Percentiles rank a stretch among this genome's conserved stretches.
These are phyloP conservation scores for Bradypodion ventrale DNA, from an alignment of 2,797 vertebrate species.

Conservation along the genomic window DNA sequence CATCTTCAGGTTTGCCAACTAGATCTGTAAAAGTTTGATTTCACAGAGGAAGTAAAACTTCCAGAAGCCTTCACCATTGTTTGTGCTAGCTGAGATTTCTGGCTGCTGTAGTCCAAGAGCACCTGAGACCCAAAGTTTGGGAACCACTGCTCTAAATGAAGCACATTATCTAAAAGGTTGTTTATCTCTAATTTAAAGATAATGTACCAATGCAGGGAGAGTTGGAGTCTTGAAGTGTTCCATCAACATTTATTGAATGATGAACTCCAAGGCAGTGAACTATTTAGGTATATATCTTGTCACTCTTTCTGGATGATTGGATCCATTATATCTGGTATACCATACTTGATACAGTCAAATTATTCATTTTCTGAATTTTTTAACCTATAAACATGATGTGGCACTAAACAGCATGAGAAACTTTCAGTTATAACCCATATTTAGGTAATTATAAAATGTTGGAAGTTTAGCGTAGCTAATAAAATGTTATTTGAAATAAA, in stretches of 20 bases:
- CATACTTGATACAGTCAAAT: neutral
- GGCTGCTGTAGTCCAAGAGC: too few relatives aligned
- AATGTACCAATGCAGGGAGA: neutral
- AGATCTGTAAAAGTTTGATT: neutral
- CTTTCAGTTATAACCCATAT: neutral
- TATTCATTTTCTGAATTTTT: neutral
- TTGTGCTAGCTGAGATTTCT: too few relatives aligned
- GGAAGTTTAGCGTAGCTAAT: constrained; percentile 7
- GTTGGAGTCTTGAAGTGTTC: neutral
- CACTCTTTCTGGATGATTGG: neutral
- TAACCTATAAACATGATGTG: neutral
- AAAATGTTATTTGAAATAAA: neutral
- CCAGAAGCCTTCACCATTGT: too few relatives aligned
- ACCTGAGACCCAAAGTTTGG: too few relatives aligned
- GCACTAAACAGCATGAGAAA: neutral
- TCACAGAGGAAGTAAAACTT: too few relatives aligned
- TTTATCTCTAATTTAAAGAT: neutral
- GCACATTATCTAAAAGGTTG: neutral
- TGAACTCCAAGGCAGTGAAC: neutral
- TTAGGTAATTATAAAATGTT: neutral
- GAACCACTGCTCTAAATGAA: too few relatives aligned
- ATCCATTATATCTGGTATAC: neutral
- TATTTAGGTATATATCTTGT: neutral
- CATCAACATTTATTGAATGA: neutral
- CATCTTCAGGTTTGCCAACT: neutral